These are phyloP conservation scores for Eristalis pertinax DNA, from an alignment of 2,888 invertebrate genomes.

Conservation along the genomic window DNA sequence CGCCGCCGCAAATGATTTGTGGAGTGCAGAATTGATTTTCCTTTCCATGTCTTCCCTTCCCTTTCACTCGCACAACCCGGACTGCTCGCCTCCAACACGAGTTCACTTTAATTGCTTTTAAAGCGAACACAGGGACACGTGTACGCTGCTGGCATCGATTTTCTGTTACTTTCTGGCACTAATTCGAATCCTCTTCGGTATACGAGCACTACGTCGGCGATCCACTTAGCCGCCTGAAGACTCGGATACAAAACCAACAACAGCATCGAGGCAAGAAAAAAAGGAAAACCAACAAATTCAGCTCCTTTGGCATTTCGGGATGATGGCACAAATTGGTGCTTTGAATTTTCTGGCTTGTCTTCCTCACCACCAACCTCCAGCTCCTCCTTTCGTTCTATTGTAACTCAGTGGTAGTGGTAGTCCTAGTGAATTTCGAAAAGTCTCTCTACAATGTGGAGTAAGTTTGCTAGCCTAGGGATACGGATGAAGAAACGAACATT, in stretches of 20 bases:
- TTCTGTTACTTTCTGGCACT: slow-evolving; percentile 49
- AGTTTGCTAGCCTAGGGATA: slow-evolving; percentile 54
- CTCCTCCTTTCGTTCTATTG: slow-evolving; percentile 15
- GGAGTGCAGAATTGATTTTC: slow-evolving; percentile 62
- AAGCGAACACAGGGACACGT: slow-evolving; percentile 44
- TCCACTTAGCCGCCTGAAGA: slow-evolving; percentile 55
- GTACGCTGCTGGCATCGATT: slow-evolving; percentile 52
- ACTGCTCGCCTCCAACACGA: slow-evolving; percentile 11
- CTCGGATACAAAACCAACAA: slow-evolving; percentile 1
- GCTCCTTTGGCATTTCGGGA: slow-evolving; percentile 63
- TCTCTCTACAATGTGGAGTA: slow-evolving; percentile 43
- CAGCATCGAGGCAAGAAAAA: background rate
- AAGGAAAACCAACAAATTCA: slow-evolving; percentile 17
- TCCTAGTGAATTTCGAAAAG: slow-evolving; percentile 28
- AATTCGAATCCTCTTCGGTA: slow-evolving; percentile 48
- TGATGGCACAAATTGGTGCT: slow-evolving; percentile 66
- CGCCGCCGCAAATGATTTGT: slow-evolving; percentile 42
- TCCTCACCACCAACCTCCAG: background rate
- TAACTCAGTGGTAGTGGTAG: background rate
- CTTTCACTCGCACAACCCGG: background rate
- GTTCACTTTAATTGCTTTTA: slow-evolving; percentile 60
- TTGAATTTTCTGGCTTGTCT: slow-evolving; percentile 53
- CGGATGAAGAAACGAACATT: slow-evolving; percentile 52
- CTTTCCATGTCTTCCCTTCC: background rate
- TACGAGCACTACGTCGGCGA: slow-evolving; percentile 26